Evolutionary conservation across 2,888 invertebrate genomes (phyloP).

Genomic region (Papilio elwesi): DNA sequence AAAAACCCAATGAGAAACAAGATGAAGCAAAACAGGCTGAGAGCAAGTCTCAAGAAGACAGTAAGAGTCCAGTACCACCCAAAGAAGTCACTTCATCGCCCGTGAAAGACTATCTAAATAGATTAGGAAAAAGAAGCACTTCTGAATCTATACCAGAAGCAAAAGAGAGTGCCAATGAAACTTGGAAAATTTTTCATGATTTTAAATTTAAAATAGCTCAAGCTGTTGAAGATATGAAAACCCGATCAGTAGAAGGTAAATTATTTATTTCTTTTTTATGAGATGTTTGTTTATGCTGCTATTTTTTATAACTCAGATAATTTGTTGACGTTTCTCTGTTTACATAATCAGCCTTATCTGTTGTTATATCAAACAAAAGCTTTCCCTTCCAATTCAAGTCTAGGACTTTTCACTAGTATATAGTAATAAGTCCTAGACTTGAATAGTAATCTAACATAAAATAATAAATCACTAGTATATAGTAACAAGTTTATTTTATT

Average conservation of each 20-base stretch:
- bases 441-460: too few species aligned
- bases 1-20: conserved; percentile 63
- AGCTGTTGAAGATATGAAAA: conserved; percentile 90
- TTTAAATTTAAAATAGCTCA: conserved; percentile 90
- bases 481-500: too few species aligned
- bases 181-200: conserved; percentile 89
- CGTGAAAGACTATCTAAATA: conserved; percentile 83
- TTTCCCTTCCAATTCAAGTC: too few species aligned
- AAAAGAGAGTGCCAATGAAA: conserved; percentile 81
- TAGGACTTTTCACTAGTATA: too few species aligned
- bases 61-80: conserved; percentile 52
- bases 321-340: too few species aligned
- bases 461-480: too few species aligned
- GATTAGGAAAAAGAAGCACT: conserved; percentile 86
- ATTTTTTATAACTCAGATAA: too few species aligned
- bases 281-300: neutral
- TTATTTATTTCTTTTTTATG: neutral
- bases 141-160: conserved; percentile 80
- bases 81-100: conserved; percentile 79
- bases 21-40: conserved; percentile 63
- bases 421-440: too few species aligned
- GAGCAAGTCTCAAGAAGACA: conserved; percentile 61
- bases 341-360: too few species aligned
- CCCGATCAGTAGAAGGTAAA: conserved; percentile 85
- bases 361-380: too few species aligned